Percentiles rank a stretch among this genome's conserved stretches.
These are phyloP conservation scores for Ridgeia piscesae DNA, from an alignment of 1,140 invertebrate genomes.

Conservation along the genomic window DNA sequence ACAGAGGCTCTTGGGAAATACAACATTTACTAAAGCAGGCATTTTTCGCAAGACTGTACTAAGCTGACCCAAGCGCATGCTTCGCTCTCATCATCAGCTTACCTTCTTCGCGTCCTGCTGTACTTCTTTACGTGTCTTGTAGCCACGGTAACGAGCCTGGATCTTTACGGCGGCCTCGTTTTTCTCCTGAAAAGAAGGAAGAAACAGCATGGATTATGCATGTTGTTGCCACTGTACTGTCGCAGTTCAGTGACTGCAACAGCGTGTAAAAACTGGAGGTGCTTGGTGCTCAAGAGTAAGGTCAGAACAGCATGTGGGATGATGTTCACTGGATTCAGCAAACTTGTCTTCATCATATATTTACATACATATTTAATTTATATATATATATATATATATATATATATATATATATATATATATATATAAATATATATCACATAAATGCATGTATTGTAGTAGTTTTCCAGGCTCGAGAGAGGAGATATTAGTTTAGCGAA, in stretches of 20 bases:
- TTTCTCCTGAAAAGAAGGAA: neutral
- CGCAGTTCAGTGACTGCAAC: neutral
- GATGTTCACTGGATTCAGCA: too few species aligned
- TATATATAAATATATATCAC: too few species aligned
- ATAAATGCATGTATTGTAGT: too few species aligned
- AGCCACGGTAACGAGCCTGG: constrained; percentile 17
- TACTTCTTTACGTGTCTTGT: constrained; percentile 16
- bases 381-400: too few species aligned
- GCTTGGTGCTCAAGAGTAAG: too few species aligned
- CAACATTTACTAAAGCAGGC: neutral
- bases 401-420: too few species aligned
- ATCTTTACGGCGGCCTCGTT: constrained; percentile 17
- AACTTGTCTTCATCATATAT: too few species aligned
- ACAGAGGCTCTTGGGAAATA: neutral
- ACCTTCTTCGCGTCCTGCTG: neutral
- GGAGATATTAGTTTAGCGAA: too few species aligned
- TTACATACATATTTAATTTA: too few species aligned
- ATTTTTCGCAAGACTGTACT: neutral
- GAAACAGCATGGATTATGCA: neutral
- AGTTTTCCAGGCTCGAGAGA: too few species aligned
- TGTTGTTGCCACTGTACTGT: neutral
- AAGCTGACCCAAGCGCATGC: neutral
- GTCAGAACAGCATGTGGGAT: too few species aligned
- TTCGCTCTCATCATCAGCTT: neutral
- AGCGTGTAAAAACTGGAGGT: neutral